A percentile compares a stretch with the other conserved stretches of the same genome.
Evolutionary conservation across 2,888 invertebrate species (phyloP).

Genomic region (Rapana venosa): DNA sequence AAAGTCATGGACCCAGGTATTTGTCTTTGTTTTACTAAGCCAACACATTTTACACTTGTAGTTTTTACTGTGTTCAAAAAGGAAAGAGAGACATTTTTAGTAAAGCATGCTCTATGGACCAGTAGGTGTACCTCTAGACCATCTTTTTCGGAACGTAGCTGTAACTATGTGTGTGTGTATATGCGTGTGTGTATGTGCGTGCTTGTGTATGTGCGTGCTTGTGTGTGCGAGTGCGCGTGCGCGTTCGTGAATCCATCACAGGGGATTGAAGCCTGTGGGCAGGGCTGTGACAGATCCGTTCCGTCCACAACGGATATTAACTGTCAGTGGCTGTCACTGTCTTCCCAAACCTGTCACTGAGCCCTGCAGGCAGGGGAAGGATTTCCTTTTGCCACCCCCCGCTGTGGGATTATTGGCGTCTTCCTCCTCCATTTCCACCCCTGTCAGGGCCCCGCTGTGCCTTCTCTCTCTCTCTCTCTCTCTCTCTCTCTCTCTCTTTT

Average conservation of each 20-base stretch:
- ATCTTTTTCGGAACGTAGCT: too few species aligned
- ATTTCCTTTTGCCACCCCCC: constrained; percentile 2
- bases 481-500: constrained; percentile 1
- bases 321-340: background rate
- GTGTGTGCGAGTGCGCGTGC: background rate
- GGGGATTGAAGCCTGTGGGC: background rate
- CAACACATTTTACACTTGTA: too few species aligned
- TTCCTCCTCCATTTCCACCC: background rate
- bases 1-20: too few species aligned
- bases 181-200: background rate
- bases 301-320: background rate
- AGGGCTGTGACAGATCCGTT: background rate
- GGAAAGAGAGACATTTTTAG: too few species aligned
- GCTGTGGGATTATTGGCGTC: background rate
- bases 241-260: background rate
- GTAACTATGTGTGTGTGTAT: background rate
- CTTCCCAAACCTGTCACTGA: background rate
- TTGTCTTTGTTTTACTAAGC: too few species aligned
- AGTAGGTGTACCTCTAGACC: too few species aligned
- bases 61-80: too few species aligned
- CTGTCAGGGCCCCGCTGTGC: background rate
- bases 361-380: background rate
- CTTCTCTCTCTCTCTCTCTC: background rate
- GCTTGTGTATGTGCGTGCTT: background rate
- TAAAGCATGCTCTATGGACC: too few species aligned